These are phyloP conservation scores for Odontothrips loti DNA, from an alignment of 2,888 invertebrate genomes.

Conservation along the genomic window DNA sequence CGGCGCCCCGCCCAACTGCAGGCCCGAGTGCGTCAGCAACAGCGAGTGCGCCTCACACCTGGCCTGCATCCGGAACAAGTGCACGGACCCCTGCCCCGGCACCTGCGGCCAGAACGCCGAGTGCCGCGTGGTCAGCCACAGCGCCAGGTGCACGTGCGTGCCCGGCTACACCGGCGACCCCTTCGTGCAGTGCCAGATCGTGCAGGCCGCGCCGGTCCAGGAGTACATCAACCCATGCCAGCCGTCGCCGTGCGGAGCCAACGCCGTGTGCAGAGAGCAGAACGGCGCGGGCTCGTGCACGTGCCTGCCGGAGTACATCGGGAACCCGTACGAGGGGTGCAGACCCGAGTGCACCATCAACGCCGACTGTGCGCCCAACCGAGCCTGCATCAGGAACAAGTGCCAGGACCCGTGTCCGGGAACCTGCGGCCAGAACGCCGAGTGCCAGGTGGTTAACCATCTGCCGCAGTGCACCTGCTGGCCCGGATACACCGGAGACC, in stretches of 20 bases:
- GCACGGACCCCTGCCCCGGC: slow-evolving; percentile 70
- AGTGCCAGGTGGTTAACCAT: slow-evolving; percentile 78
- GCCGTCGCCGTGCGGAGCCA: slow-evolving; percentile 80
- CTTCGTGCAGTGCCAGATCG: slow-evolving; percentile 52
- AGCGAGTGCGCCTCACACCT: slow-evolving; percentile 70
- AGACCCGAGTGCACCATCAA: slow-evolving; percentile 85
- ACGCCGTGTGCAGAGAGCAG: slow-evolving; percentile 77
- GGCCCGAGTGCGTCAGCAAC: slow-evolving; percentile 73
- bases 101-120: slow-evolving; percentile 72
- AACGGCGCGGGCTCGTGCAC: slow-evolving; percentile 77
- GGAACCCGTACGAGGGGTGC: slow-evolving; percentile 81
- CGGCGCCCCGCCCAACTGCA: slow-evolving; percentile 71
- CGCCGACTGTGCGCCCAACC: slow-evolving; percentile 71
- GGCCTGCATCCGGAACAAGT: slow-evolving; percentile 74
- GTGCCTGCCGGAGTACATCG: slow-evolving; percentile 76
- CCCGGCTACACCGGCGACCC: slow-evolving; percentile 57
- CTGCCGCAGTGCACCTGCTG: slow-evolving; percentile 73
- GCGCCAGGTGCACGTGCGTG: slow-evolving; percentile 63
- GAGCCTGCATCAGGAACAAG: slow-evolving; percentile 77
- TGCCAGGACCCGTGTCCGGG: slow-evolving; percentile 79
- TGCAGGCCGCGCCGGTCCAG: slow-evolving; percentile 52
- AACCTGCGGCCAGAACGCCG: slow-evolving; percentile 77
- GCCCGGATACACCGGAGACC: slow-evolving; percentile 72
- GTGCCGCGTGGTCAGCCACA: slow-evolving; percentile 75
- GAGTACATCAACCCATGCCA: slow-evolving; percentile 64